Percentiles rank a stretch among this genome's conserved stretches.
Evolutionary conservation across 2,888 invertebrate species (phyloP).

Genomic region (Sinelater perroti): DNA sequence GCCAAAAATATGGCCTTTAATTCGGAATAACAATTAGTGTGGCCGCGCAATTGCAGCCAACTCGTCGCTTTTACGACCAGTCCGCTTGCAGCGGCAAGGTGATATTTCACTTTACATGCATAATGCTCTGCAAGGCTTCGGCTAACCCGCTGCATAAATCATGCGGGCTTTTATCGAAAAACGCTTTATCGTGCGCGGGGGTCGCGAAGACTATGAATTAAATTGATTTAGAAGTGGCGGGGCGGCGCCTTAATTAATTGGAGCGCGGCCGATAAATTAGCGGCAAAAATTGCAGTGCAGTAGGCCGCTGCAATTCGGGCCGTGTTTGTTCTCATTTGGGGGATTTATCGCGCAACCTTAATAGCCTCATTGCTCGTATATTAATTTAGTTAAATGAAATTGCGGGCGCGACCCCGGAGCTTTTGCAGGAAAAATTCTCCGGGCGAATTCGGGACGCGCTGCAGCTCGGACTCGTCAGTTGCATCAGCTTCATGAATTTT

Average conservation of each 20-base stretch:
- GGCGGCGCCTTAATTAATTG: constrained; percentile 9
- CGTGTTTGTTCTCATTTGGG: not conserved
- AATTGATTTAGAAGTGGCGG: constrained; percentile 11
- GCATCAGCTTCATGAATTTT: constrained; percentile 18
- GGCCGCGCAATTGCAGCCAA: too few species aligned
- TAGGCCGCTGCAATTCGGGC: not conserved
- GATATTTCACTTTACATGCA: constrained; percentile 36
- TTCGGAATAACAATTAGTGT: not conserved
- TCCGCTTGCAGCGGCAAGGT: constrained; percentile 19
- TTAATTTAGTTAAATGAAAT: constrained; percentile 5
- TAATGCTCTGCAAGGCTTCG: constrained; percentile 20
- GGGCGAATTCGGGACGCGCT: not conserved
- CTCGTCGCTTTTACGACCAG: constrained; percentile 32
- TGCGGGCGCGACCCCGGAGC: not conserved
- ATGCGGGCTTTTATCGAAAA: constrained; percentile 26
- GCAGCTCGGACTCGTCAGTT: constrained; percentile 4
- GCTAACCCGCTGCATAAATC: constrained; percentile 29
- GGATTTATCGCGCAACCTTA: constrained; percentile 2
- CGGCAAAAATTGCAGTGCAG: not conserved
- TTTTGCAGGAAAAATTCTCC: constrained; percentile 7
- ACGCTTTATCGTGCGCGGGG: constrained; percentile 25
- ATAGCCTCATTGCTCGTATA: constrained; percentile 15
- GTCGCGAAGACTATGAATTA: constrained; percentile 14
- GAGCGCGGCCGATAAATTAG: constrained; percentile 1
- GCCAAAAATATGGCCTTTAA: too few species aligned